A percentile compares a stretch with the other conserved stretches of the same genome.
phyloP scores from a whole-genome alignment of 2,113 vertebrate genomes.

The Pipra filicauda region DNA sequence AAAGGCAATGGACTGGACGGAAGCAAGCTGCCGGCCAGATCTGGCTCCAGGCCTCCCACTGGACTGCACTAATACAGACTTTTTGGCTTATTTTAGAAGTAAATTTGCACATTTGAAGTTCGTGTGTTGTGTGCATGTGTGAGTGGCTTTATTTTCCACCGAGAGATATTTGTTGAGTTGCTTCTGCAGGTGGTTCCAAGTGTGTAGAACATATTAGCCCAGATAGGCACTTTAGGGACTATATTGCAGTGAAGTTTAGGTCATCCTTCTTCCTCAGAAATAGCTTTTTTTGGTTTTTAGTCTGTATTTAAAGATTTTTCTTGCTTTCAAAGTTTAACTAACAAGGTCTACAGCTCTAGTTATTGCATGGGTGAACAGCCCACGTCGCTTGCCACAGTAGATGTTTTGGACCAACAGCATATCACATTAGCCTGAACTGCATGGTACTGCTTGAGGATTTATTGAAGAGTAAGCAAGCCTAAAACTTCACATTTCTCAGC shows the following conservation, averaged over 20 bases:
- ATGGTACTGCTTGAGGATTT: background rate
- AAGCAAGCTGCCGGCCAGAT: background rate
- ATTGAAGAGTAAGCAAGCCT: background rate
- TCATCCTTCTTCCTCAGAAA: background rate
- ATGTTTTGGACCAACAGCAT: background rate
- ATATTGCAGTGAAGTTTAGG: background rate
- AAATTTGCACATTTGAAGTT: background rate
- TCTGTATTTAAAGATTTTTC: background rate
- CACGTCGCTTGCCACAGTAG: accelerated
- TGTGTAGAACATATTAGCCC: background rate
- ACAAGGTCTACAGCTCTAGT: background rate
- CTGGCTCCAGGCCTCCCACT: background rate
- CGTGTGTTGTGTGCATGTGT: background rate
- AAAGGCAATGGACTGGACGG: background rate
- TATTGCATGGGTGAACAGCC: background rate
- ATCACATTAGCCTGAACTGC: background rate
- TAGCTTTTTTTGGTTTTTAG: background rate
- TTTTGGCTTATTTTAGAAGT: background rate
- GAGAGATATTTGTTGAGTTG: background rate
- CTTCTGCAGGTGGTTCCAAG: background rate
- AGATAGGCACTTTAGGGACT: background rate
- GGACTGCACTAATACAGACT: background rate
- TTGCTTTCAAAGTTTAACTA: background rate
- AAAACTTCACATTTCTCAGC: background rate
- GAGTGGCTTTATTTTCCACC: background rate